These are phyloP conservation scores for Drosophila sturtevanti DNA, from an alignment of 1,140 invertebrate species.

Conservation along the genomic window DNA sequence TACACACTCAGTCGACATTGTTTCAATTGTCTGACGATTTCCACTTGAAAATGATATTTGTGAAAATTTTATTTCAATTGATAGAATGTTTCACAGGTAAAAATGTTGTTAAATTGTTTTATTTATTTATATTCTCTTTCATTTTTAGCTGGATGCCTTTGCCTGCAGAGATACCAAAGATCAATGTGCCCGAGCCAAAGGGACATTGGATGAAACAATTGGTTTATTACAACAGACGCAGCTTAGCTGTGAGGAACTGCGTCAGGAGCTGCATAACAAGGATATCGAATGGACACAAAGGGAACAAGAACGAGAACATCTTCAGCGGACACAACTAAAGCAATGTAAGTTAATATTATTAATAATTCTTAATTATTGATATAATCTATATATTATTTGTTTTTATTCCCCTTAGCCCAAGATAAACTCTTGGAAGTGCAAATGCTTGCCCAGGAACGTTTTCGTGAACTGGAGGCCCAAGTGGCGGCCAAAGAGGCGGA, in stretches of 20 bases:
- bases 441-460: conserved; percentile 64
- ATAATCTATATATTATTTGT: not conserved
- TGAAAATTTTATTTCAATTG: conserved; percentile 46
- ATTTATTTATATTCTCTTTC: conserved; percentile 22
- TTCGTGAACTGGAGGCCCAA: conserved; percentile 62
- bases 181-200: conserved; percentile 76
- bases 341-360: conserved; percentile 50
- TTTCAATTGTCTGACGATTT: conserved; percentile 22
- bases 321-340: conserved; percentile 65
- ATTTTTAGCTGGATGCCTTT: conserved; percentile 86
- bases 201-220: conserved; percentile 83
- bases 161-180: conserved; percentile 84
- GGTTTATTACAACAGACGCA: conserved; percentile 84
- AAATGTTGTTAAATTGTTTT: not conserved
- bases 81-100: conserved; percentile 1
- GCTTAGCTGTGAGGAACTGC: conserved; percentile 83
- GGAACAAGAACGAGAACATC: conserved; percentile 61
- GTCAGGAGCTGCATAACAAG: conserved; percentile 84
- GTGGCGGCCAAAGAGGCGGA: conserved; percentile 60
- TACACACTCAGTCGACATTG: conserved; percentile 31
- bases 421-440: conserved; percentile 67
- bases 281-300: conserved; percentile 69
- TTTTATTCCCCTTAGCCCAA: conserved; percentile 44
- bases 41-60: conserved; percentile 37
- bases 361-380: no score